These are phyloP conservation scores for Cyprichromis sp. DNA, from an alignment of 2,113 vertebrate genomes.

Conservation along the genomic window DNA sequence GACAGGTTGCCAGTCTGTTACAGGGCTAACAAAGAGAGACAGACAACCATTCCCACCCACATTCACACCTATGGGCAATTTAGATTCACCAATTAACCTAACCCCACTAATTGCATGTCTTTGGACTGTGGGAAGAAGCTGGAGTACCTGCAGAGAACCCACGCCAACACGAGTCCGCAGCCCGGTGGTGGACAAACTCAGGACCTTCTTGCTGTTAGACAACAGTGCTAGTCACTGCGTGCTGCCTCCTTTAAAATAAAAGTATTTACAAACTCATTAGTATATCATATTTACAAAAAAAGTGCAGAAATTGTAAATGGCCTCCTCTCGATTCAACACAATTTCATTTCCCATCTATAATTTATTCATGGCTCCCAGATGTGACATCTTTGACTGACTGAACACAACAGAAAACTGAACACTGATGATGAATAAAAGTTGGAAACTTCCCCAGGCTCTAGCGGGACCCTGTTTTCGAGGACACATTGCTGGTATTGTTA, in stretches of 20 bases:
- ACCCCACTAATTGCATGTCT: background rate
- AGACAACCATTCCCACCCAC: background rate
- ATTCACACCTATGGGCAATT: background rate
- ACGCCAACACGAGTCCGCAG: accelerated
- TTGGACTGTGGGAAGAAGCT: background rate
- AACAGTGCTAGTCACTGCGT: background rate
- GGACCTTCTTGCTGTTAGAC: background rate
- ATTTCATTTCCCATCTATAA: background rate
- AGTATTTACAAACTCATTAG: background rate
- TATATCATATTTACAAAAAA: background rate
- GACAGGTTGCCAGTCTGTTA: background rate
- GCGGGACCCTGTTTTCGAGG: background rate
- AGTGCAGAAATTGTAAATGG: background rate
- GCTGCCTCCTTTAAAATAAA: accelerated
- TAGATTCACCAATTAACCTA: background rate
- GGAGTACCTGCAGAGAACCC: background rate
- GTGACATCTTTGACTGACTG: background rate
- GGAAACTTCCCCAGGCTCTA: background rate
- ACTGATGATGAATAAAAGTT: background rate
- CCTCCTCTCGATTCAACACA: background rate
- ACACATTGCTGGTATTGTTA: background rate
- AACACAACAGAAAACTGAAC: background rate
- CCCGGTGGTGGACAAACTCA: background rate
- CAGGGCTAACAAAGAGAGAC: background rate
- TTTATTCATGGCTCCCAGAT: background rate